Conservation (phyloP, 2,888 invertebrate genomes). For the Archips crataeganus region DNA sequence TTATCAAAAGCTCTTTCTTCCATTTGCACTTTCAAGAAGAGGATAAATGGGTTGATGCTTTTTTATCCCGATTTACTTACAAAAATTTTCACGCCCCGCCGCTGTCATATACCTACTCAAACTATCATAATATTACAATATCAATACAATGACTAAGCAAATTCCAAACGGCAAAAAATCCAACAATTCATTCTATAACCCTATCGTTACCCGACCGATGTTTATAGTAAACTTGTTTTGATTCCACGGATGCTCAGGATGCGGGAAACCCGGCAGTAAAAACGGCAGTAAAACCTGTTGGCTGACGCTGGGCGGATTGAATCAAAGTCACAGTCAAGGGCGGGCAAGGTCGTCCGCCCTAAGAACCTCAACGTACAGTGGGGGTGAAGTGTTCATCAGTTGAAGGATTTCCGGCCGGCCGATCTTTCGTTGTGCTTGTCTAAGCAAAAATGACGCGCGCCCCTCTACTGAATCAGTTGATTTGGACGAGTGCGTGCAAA, state of each 20-base stretch:
- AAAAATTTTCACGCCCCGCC: no score
- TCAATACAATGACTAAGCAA: no score
- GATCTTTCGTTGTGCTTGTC: background rate
- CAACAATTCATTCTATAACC: conserved; percentile 20
- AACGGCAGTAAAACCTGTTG: conserved; percentile 72
- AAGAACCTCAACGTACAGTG: background rate
- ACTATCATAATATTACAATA: no score
- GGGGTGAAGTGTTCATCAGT: background rate
- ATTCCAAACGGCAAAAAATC: background rate
- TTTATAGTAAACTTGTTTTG: conserved; percentile 69
- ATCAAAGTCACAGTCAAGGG: conserved; percentile 61
- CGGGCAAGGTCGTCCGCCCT: conserved; percentile 60
- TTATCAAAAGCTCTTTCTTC: no score
- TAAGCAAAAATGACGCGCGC: no score
- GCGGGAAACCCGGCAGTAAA: conserved; percentile 66
- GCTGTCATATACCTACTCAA: no score
- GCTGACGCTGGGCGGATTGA: conserved; percentile 52
- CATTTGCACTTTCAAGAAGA: no score
- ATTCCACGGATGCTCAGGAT: conserved; percentile 55
- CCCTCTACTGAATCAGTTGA: no score
- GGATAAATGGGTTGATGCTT: no score
- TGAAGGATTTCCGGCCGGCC: background rate
- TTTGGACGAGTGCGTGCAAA: no score
- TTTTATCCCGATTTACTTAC: no score
- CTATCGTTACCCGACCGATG: conserved; percentile 35